Base-by-base conservation (phyloP, 2,797 vertebrate species). In the Lithobates sylvaticus region DNA sequence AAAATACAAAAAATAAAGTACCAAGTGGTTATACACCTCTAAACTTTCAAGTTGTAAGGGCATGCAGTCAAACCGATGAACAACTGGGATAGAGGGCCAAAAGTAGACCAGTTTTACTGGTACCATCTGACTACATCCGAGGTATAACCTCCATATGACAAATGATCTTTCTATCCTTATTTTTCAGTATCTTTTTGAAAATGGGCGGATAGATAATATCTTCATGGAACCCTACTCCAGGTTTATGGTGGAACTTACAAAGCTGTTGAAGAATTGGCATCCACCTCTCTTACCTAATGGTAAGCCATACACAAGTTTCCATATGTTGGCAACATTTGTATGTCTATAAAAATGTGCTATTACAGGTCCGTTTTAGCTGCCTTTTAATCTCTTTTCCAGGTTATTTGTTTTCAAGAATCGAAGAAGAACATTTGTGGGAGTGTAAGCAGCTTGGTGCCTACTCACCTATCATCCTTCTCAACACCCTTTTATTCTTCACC, bases 391-490 rank as follows among this genome's bases (percentile, higher is more conserved):
- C 21, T 74, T 12, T 74, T 68, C 10, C 89, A 99, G 98, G 97
- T 90, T 98, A 97, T 4, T 90, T 98, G 90, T 97, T 98, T 90
- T 99, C 98, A 15, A 96, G 98, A 0, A 97, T 99, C 68, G 97
- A 99, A 94, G 98, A 99, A 92, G 97, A 97, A 75, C 97, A 97
- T 89, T 92, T 99, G 88, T 99, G 98, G 98, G 96, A 97, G 81
- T 99, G 98, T 89, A 99, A 99, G 85, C 98, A 99, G 94, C 89
- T 99, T 91, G 98, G 98, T 2, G 97, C 97, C 5, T 98, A 98
- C 91, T 99, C 98, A 27, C 98, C 98, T 83, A 98, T 97, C 0
- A 98, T 99, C 88, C 96, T 99, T 81, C 94, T 99, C 93, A 99
- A 99, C 93, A 99, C 98, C 0, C 95, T 99, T 89, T 95, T 99